Evolutionary conservation across 2,888 invertebrate species (phyloP), one percentile per base, ranked within the genome.

Genomic region (Hypomecis atomaria): DNA sequence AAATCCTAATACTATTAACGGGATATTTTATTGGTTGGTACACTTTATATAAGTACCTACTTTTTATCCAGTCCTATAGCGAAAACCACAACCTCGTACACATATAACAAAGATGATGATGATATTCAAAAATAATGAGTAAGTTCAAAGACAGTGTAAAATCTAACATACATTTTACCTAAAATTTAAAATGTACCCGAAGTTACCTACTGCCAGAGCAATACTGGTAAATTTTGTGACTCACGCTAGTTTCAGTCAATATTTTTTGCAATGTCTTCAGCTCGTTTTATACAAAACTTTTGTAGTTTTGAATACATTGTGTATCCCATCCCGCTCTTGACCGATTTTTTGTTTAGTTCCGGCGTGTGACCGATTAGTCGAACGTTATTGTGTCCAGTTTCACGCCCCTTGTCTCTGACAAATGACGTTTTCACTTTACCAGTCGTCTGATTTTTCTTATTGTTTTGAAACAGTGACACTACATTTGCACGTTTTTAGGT

Each of bases 341-440:
- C 73, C 59, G 69, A 68, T 78, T 82, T 81, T 80, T 77, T 77
- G 73, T 72, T 70, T 67, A 71, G 67, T 70, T 72, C 55, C 69
- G 67, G 73, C 70, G 77, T 79, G 79, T 84, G 81, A 82, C 83
- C 70, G 78, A 84, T 84, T 79, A 78, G 77, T 74, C 78, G 77
- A 75, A 82, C 81, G 78, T 77, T 77, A 81, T 86, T 84, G 82
- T 81, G 73, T 72, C 71, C 73, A 75, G 81, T 82, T 83, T 83
- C 80, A 83, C 82, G 82, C 78, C 81, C 75, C 80, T 82, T 82
- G 83, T 84, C 77, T 80, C 75, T 78, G 78, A 84, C 79, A 83
- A 84, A 84, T 82, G 74, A 78, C 76, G 75, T 82, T 82, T 82
- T 79, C 78, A 76, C 79, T 73, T 66, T 61, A 71, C 67, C 64